These are phyloP conservation scores for Perccottus glenii DNA, from an alignment of 2,113 vertebrate genomes.

Conservation along the genomic window DNA sequence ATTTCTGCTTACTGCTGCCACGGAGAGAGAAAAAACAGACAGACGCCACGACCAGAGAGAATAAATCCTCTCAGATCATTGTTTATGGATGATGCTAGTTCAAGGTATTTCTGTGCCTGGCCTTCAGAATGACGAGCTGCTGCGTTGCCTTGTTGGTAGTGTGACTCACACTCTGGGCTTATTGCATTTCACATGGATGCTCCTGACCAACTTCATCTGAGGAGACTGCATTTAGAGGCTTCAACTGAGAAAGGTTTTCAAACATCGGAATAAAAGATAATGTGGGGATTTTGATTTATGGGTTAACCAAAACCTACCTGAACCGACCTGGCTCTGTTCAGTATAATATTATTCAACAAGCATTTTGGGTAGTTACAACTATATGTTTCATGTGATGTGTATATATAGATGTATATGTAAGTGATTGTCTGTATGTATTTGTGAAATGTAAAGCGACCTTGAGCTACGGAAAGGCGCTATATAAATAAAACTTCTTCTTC, in stretches of 20 bases:
- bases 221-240: constrained; percentile 14
- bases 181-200: constrained; percentile 33
- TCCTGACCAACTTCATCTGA: constrained; percentile 17
- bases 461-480: too few species aligned
- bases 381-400: too few species aligned
- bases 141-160: constrained; percentile 29
- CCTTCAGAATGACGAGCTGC: constrained; percentile 42
- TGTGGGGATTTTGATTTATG: too few species aligned
- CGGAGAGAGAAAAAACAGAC: constrained; percentile 26
- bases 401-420: too few species aligned
- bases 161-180: constrained; percentile 45
- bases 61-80: constrained; percentile 34
- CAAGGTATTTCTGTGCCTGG: constrained; percentile 34
- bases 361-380: too few species aligned
- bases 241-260: background rate
- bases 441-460: too few species aligned
- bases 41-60: constrained; percentile 27
- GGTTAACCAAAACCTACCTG: too few species aligned
- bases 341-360: too few species aligned
- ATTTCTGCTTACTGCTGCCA: constrained; percentile 43
- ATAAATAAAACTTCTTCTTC: too few species aligned
- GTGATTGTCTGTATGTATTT: too few species aligned
- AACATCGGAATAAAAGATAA: too few species aligned
- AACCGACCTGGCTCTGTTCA: too few species aligned
- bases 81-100: constrained; percentile 57